Percentiles rank a stretch among this genome's conserved stretches.
Conservation (phyloP, 2,888 invertebrate genomes). For the Galerucella nymphaeae region DNA sequence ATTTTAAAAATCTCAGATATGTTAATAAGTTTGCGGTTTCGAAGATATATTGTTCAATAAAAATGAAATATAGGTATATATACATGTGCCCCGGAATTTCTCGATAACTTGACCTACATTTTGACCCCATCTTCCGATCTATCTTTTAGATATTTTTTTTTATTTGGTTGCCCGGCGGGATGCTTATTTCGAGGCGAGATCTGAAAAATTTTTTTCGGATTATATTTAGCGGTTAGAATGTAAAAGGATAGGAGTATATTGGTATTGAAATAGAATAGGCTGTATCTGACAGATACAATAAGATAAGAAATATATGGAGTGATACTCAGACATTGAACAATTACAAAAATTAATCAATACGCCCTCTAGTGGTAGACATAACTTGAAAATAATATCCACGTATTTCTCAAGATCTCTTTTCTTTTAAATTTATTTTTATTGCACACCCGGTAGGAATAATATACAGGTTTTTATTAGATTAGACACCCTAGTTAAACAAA, state of each 20-base stretch:
- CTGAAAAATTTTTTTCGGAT: conserved; percentile 1
- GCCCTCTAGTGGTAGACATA: no score
- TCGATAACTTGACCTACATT: conserved; percentile 8
- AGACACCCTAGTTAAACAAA: background rate
- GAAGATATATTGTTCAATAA: conserved; percentile 9
- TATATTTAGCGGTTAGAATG: conserved; percentile 11
- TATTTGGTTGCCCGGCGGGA: conserved; percentile 4
- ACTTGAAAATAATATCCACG: no score
- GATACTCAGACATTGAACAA: no score
- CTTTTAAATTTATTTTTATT: no score
- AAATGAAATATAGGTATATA: conserved; percentile 20
- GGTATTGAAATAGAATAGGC: background rate
- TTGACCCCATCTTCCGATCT: conserved; percentile 7
- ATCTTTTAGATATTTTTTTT: conserved; percentile 2
- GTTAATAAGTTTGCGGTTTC: background rate
- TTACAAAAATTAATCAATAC: no score
- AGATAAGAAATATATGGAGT: background rate
- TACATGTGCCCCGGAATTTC: background rate
- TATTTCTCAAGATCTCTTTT: no score
- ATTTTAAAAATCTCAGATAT: conserved; percentile 5
- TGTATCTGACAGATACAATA: background rate
- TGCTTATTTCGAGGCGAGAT: background rate
- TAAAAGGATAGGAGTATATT: background rate
- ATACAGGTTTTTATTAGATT: background rate
- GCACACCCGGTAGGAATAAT: no score